Base-by-base conservation (phyloP, 2,113 vertebrate genomes). In the Pterocles orientalis region DNA sequence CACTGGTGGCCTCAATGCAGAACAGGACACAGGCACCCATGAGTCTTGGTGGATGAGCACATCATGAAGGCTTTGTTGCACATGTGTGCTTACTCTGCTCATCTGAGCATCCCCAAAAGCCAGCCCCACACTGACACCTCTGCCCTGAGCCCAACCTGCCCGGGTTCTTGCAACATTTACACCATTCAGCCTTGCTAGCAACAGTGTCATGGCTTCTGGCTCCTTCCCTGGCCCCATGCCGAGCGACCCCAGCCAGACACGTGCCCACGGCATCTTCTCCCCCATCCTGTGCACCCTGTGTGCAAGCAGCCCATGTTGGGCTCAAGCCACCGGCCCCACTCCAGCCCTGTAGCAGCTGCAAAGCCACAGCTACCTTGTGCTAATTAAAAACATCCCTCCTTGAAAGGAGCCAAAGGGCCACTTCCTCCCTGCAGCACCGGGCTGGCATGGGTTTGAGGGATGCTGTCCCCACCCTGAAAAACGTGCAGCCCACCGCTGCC, bases 331-430 rank as follows among this genome's bases (percentile, higher is more conserved):
- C 2, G 0, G 60, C 61, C 69, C 82, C 1, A 0, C 41, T 62
- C 82, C 21, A 31, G 85, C 36, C 75, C 7, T 2, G 57, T 62
- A 1, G 0, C 91, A 90, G 92, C 89, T 90, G 84, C 86, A 94
- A 95, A 97, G 88, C 86, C 18, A 0, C 92, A 94, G 78, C 26
- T 87, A 97, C 92, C 93, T 95, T 88, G 36, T 0, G 0, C 88
- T 96, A 96, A 96, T 91, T 93, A 91, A 96, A 97, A 96, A 82
- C 92, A 95, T 85, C 70, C 89, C 91, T 90, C 3, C 0, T 39
- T 25, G 69, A 85, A 81, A 90, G 54, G 76, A 94, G 80, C 76
- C 72, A 53, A 82, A 95, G 56, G 56, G 92, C 34, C 3, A 20
- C 75, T 95, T 97, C 93, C 82, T 84, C 72, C 78, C 72, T 3